phyloP scores from a whole-genome alignment of 2,113 vertebrate genomes.

The Catharus bicknelli region DNA sequence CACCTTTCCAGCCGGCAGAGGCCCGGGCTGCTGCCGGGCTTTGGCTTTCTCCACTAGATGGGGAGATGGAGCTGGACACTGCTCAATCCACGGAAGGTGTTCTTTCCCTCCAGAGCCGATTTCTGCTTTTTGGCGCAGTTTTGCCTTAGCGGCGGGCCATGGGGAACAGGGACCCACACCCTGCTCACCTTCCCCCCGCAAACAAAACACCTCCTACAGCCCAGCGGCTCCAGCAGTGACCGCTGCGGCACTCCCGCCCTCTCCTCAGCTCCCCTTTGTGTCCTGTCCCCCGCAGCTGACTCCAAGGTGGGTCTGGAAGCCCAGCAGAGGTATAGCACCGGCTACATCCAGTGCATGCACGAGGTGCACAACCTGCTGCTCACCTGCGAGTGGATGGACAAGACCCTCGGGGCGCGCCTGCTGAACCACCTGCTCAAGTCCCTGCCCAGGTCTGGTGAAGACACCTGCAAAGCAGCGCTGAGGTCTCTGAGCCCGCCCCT shows the following conservation, averaged over 20 bases:
- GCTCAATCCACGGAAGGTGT: not conserved
- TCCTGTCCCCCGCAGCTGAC: constrained; percentile 55
- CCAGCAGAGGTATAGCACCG: constrained; percentile 87
- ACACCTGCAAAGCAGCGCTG: constrained; percentile 31
- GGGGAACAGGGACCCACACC: fast-evolving
- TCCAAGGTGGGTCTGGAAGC: constrained; percentile 77
- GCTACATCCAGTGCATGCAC: constrained; percentile 91
- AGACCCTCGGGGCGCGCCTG: constrained; percentile 83
- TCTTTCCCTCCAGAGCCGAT: fast-evolving
- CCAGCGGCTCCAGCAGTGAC: not conserved
- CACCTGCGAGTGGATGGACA: constrained; percentile 91
- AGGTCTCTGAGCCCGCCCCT: not conserved
- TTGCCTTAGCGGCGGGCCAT: fast-evolving
- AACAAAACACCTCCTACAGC: not conserved
- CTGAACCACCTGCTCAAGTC: constrained; percentile 87
- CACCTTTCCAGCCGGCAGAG: no score
- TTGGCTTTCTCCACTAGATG: constrained; percentile 47
- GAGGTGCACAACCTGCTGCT: constrained; percentile 90
- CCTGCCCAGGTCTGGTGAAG: constrained; percentile 75
- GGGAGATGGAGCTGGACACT: constrained; percentile 16
- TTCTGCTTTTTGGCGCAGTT: not conserved
- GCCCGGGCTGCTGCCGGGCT: not conserved
- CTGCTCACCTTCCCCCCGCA: not conserved
- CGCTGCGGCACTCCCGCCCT: fast-evolving
- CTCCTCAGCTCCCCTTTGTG: not conserved